Evolutionary conservation across 2,888 invertebrate genomes (phyloP).

Genomic region (Biston betularia): DNA sequence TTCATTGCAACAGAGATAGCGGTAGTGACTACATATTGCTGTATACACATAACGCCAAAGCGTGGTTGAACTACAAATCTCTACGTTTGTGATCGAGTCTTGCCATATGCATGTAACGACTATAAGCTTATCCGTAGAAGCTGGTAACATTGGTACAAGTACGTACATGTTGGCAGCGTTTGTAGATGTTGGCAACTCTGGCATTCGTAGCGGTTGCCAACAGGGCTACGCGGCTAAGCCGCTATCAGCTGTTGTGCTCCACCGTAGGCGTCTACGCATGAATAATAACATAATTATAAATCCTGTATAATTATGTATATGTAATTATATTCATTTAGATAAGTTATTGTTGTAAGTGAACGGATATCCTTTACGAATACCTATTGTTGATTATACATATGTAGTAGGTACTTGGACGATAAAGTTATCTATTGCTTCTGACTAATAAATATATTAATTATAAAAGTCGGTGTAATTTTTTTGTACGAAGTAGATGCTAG

Average conservation of each 20-base stretch:
- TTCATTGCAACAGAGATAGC: neutral
- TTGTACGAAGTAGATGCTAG: too few relatives aligned
- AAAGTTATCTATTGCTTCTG: neutral
- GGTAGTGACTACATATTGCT: neutral
- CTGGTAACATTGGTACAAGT: conserved; percentile 7
- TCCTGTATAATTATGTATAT: neutral
- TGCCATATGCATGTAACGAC: conserved; percentile 57
- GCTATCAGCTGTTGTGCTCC: conserved; percentile 69
- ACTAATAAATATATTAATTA: too few relatives aligned
- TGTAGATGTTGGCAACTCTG: conserved; percentile 71
- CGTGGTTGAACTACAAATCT: conserved; percentile 26
- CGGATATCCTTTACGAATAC: neutral
- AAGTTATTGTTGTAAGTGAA: neutral
- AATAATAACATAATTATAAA: conserved; percentile 47
- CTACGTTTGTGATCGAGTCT: conserved; percentile 39
- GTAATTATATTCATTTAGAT: neutral
- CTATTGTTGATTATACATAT: neutral
- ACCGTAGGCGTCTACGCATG: conserved; percentile 65
- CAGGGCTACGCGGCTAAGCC: conserved; percentile 75
- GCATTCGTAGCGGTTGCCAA: conserved; percentile 79
- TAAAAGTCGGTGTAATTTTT: too few relatives aligned
- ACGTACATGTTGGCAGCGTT: conserved; percentile 69
- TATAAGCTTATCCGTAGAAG: conserved; percentile 37
- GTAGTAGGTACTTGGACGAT: neutral
- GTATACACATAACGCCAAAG: conserved; percentile 11